Percentiles rank a stretch among this genome's conserved stretches.
phyloP scores from a whole-genome alignment of 2,888 invertebrate species.

The Epistrophella euchroma region DNA sequence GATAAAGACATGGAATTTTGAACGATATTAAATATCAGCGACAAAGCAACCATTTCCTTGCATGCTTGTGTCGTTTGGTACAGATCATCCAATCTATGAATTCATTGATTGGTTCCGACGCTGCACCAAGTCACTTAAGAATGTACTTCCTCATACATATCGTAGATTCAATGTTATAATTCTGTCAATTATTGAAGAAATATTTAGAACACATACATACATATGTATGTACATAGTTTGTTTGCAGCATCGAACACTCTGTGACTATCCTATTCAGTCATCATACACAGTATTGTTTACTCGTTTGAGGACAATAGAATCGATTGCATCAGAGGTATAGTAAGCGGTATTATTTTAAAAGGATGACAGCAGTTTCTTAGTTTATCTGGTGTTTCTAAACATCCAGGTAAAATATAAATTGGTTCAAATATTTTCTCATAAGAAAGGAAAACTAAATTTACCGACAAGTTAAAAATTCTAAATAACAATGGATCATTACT shows the following conservation, averaged over 20 bases:
- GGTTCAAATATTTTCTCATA: conserved; percentile 31
- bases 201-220: conserved; percentile 49
- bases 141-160: conserved; percentile 34
- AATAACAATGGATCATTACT: background rate
- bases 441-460: background rate
- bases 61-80: background rate
- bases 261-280: conserved; percentile 32
- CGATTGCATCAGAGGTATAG: conserved; percentile 43
- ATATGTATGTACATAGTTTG: no score
- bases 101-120: background rate
- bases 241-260: conserved; percentile 25
- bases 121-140: background rate
- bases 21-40: background rate
- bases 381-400: background rate
- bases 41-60: background rate
- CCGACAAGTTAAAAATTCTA: background rate
- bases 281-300: conserved; percentile 46
- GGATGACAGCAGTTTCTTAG: background rate
- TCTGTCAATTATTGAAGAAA: conserved; percentile 65
- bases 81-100: background rate
- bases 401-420: conserved; percentile 38
- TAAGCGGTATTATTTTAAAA: background rate
- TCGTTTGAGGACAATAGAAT: conserved; percentile 58
- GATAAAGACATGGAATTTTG: no score
- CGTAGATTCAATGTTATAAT: conserved; percentile 38